phyloP scores from a whole-genome alignment of 2,113 vertebrate species.

The Atractosteus spatula region DNA sequence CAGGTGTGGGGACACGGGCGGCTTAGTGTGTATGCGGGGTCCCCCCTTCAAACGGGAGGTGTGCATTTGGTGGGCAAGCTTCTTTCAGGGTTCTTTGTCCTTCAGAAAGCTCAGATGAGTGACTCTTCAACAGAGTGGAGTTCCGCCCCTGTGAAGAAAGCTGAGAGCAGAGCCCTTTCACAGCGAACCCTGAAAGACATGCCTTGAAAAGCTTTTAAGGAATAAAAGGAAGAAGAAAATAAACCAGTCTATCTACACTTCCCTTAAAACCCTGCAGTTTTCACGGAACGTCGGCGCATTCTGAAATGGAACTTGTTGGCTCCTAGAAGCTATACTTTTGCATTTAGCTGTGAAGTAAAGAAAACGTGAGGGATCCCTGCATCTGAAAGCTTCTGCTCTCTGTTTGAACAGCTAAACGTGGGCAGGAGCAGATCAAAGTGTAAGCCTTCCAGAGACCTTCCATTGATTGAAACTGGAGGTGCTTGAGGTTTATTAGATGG shows the following conservation, averaged over 20 bases:
- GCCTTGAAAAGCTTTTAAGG: slow-evolving; percentile 18
- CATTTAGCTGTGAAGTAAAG: too few relatives aligned
- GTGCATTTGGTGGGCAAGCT: slow-evolving; percentile 2
- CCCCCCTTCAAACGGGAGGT: slow-evolving; percentile 17
- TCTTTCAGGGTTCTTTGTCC: slow-evolving; percentile 23
- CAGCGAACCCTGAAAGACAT: slow-evolving; percentile 20
- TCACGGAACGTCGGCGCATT: slow-evolving; percentile 26
- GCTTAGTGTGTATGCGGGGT: slow-evolving; percentile 27
- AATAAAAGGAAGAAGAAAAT: background rate
- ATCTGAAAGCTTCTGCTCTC: too few relatives aligned
- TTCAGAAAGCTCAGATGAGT: slow-evolving; percentile 35
- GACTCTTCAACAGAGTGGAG: slow-evolving; percentile 32
- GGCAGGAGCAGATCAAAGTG: too few relatives aligned
- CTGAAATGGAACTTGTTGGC: slow-evolving; percentile 14
- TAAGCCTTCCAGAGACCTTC: too few relatives aligned
- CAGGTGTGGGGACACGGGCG: slow-evolving; percentile 21
- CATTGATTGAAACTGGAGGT: too few relatives aligned
- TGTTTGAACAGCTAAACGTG: too few relatives aligned
- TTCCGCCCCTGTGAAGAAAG: slow-evolving; percentile 14
- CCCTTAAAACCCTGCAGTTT: slow-evolving; percentile 24
- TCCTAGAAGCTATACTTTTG: too few relatives aligned
- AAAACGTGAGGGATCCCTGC: too few relatives aligned
- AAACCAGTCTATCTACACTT: slow-evolving; percentile 4
- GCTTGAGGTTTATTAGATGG: too few relatives aligned
- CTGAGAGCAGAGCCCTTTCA: slow-evolving; percentile 18